Evolutionary conservation across 2,113 vertebrate genomes (phyloP).

Genomic region (Ophiodon elongatus): DNA sequence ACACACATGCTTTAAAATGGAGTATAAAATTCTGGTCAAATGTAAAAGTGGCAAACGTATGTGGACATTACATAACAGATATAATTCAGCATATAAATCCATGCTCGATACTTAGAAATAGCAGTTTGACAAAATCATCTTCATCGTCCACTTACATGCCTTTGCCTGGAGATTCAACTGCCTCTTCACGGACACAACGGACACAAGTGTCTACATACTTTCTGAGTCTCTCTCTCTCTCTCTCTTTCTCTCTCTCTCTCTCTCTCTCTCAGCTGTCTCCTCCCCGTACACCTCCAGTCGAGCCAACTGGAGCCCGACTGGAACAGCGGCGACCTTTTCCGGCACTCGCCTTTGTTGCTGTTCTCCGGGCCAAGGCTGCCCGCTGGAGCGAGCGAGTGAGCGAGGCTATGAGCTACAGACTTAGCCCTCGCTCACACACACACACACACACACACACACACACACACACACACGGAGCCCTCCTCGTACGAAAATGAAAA

Average conservation of each 20-base stretch:
- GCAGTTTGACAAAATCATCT: neutral
- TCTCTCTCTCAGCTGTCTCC: slow-evolving; percentile 53
- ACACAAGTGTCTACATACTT: neutral
- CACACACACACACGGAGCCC: neutral
- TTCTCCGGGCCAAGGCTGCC: slow-evolving; percentile 62
- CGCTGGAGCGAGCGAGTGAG: slow-evolving; percentile 40
- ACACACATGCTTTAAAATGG: too few species aligned
- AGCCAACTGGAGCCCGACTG: slow-evolving; percentile 59
- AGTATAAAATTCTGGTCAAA: too few species aligned
- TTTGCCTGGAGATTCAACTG: neutral
- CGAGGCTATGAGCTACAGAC: slow-evolving; percentile 32
- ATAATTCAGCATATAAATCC: too few species aligned
- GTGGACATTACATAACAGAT: neutral
- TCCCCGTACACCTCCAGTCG: slow-evolving; percentile 6
- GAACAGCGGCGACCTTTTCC: slow-evolving; percentile 44
- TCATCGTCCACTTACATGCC: neutral
- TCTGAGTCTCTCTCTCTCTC: slow-evolving; percentile 13
- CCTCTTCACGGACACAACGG: neutral
- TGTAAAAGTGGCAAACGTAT: neutral
- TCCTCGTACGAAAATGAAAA: slow-evolving; percentile 30
- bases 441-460: neutral
- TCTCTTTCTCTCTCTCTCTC: neutral
- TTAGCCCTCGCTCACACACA: slow-evolving; percentile 30
- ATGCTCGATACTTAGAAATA: neutral
- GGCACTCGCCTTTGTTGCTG: slow-evolving; percentile 56